These are phyloP conservation scores for Cephus cinctus DNA, from an alignment of 1,140 invertebrate species.

Conservation along the genomic window DNA sequence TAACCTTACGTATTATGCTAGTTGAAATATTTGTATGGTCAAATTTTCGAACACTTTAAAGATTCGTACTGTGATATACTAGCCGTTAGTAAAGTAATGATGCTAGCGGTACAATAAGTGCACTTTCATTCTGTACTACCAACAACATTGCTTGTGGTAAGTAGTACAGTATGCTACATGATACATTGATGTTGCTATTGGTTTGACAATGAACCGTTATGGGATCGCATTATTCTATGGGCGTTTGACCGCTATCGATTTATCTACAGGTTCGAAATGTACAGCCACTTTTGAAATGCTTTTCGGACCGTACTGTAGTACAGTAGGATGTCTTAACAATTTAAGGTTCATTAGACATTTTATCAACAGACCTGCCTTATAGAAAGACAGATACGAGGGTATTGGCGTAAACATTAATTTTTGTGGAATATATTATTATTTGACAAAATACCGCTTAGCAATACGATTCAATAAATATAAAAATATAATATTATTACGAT, in stretches of 20 bases:
- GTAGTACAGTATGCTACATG: too few relatives aligned
- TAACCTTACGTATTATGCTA: too few relatives aligned
- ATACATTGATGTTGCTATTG: too few relatives aligned
- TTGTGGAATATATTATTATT: not conserved
- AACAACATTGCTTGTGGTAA: too few relatives aligned
- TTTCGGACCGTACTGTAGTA: not conserved
- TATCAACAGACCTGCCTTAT: too few relatives aligned
- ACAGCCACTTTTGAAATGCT: not conserved
- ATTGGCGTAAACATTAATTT: not conserved
- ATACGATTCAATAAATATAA: not conserved
- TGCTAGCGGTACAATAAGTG: too few relatives aligned
- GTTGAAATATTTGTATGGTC: too few relatives aligned
- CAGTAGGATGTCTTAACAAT: not conserved
- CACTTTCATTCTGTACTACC: too few relatives aligned
- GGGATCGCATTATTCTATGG: slow-evolving; percentile 33
- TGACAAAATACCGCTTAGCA: not conserved
- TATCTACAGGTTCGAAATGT: slow-evolving; percentile 9
- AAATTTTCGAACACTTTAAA: too few relatives aligned
- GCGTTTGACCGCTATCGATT: slow-evolving; percentile 32
- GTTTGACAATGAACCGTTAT: slow-evolving; percentile 37
- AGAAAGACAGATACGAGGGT: not conserved
- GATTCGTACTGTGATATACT: too few relatives aligned
- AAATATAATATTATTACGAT: too few relatives aligned
- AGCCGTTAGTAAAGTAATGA: too few relatives aligned
- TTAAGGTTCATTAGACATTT: not conserved